A percentile compares a stretch with the other conserved stretches of the same genome.
Evolutionary conservation across 2,113 vertebrate species (phyloP).

Genomic region (Ciconia stormi): DNA sequence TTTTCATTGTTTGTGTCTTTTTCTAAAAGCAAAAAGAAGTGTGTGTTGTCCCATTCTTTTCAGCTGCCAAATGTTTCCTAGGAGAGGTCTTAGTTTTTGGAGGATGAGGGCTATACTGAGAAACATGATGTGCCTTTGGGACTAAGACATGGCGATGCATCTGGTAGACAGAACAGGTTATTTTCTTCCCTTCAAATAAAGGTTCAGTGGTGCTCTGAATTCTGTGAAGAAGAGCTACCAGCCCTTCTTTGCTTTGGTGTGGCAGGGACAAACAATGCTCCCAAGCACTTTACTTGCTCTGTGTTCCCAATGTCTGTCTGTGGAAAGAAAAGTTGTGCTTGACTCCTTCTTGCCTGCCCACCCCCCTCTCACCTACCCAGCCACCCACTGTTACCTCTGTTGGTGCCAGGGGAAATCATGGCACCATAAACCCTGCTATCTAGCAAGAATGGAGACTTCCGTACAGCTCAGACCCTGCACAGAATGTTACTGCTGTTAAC

Average conservation of each 20-base stretch:
- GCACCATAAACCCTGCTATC: not conserved
- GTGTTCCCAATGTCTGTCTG: not conserved
- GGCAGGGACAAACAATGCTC: not conserved
- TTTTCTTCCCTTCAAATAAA: not conserved
- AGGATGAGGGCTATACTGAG: not conserved
- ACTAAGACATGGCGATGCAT: not conserved
- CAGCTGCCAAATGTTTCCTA: not conserved
- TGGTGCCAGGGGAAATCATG: not conserved
- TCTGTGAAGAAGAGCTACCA: not conserved
- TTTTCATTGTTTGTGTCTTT: not conserved
- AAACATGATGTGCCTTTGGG: not conserved
- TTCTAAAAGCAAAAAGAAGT: not conserved
- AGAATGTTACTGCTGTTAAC: not conserved
- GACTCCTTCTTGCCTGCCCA: not conserved
- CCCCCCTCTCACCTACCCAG: rapidly evolving
- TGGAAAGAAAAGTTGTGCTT: not conserved
- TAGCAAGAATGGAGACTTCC: not conserved
- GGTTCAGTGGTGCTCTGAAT: not conserved
- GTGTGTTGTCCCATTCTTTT: not conserved
- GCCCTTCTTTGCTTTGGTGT: not conserved
- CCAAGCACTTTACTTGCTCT: not conserved
- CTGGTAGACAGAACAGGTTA: not conserved
- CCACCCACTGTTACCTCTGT: rapidly evolving
- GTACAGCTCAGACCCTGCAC: not conserved
- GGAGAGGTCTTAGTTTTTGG: not conserved